A percentile compares a stretch with the other conserved stretches of the same genome.
Conservation (phyloP, 1,140 invertebrate species). For the Drosophila rufa region DNA sequence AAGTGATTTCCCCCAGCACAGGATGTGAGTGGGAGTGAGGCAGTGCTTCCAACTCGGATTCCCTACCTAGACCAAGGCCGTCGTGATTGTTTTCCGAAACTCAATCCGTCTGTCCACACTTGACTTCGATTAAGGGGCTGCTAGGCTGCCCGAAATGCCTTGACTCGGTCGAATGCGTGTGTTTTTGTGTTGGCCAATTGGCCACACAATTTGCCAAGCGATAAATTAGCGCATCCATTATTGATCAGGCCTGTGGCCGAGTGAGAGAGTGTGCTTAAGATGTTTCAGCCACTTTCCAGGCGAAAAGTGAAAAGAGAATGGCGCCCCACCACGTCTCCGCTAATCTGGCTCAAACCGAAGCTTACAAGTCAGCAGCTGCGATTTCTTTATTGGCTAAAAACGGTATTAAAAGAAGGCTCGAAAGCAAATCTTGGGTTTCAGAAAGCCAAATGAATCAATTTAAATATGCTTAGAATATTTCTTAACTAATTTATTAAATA, state of each 20-base stretch:
- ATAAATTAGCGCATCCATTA: constrained; percentile 81
- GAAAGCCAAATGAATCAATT: background rate
- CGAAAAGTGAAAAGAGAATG: constrained; percentile 9
- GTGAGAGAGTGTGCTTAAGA: constrained; percentile 12
- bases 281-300: constrained; percentile 13
- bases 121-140: constrained; percentile 33
- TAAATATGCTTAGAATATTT: too few species aligned
- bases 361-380: constrained; percentile 2
- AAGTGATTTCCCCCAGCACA: constrained; percentile 70
- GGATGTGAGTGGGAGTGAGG: constrained; percentile 5
- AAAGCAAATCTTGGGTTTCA: background rate
- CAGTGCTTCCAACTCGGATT: constrained; percentile 9
- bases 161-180: constrained; percentile 54
- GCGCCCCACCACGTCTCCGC: constrained; percentile 9
- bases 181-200: constrained; percentile 71
- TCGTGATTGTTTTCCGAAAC: constrained; percentile 67
- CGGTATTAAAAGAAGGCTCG: background rate
- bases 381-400: constrained; percentile 5
- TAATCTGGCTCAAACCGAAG: constrained; percentile 16
- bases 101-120: constrained; percentile 62
- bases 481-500: too few species aligned
- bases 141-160: constrained; percentile 21
- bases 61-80: constrained; percentile 25
- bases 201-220: constrained; percentile 78
- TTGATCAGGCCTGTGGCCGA: constrained; percentile 48